Base-by-base conservation (phyloP, 2,113 vertebrate species). In the Hyperopisus bebe region DNA sequence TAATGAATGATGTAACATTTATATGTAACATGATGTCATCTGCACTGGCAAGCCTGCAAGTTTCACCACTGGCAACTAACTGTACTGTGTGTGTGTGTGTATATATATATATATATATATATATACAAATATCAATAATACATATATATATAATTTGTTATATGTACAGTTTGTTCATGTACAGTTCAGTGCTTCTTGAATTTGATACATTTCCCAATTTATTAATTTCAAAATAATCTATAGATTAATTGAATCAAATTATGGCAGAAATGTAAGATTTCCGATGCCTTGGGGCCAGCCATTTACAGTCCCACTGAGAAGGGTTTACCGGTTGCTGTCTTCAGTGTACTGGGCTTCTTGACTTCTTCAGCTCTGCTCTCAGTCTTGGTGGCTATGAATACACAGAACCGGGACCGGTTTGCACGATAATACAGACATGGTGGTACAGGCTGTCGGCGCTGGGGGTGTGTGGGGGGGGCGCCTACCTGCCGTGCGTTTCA, bases 331-430 rank as follows among this genome's bases (percentile, higher is more conserved):
- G 97, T 93, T 87, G 95, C 93, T 5, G 96, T 95, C 94, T 97
- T 97, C 0, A 93, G 89, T 1, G 91, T 89, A 88, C 88, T 90
- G 66, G 95, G 93, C 94, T 97, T 99, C 96, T 97, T 99, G 87
- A 90, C 82, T 0, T 99, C 98, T 0, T 92, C 89, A 0, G 96
- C 90, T 92, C 97, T 98, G 1, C 90, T 92, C 1, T 99, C 97
- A 0, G 95, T 95, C 94, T 97, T 99, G 92, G 94, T 90, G 0
- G 95, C 97, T 97, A 94, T 82, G 19, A 47, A 89, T 35, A 90
- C 50, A 89, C 24, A n/a, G 19, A 27, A 88, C 42, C 80, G 19
- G 35, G 9, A 11, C 6, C 27, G 19, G 86, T 35, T 55, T 8
- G 31, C 31, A 27, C 0, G 15, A 10, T 17, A 1, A 48, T 15